phyloP scores from a whole-genome alignment of 2,888 invertebrate genomes.

The Petrolisthes cinctipes region DNA sequence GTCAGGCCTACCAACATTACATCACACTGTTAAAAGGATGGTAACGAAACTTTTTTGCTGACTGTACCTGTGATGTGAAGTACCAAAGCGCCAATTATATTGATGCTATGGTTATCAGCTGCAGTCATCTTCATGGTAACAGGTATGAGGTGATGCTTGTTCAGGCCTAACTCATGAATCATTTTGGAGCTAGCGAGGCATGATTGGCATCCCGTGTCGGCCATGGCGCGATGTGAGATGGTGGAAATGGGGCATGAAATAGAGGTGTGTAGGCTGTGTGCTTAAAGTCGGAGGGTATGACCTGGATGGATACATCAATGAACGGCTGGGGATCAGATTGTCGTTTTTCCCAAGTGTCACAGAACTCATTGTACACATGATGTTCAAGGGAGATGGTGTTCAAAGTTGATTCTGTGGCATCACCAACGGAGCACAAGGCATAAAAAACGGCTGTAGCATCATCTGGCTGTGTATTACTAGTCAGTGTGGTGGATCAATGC shows the following conservation, averaged over 20 bases:
- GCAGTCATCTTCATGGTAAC: not conserved
- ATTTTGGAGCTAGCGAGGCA: constrained; percentile 20
- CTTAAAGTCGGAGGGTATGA: not conserved
- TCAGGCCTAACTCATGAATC: not conserved
- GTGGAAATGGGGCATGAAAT: not conserved
- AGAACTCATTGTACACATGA: too few species aligned
- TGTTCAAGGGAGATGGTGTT: too few species aligned
- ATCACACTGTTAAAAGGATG: too few species aligned
- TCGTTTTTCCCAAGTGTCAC: too few species aligned
- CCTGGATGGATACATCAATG: not conserved
- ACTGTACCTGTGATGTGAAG: constrained; percentile 26
- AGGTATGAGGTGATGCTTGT: too few species aligned
- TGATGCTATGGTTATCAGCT: constrained; percentile 13
- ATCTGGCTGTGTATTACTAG: not conserved
- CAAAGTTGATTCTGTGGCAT: too few species aligned
- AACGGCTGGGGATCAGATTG: not conserved
- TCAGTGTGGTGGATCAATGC: not conserved
- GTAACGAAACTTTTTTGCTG: too few species aligned
- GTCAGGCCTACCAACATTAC: too few species aligned
- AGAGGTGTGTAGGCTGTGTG: not conserved
- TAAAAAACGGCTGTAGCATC: constrained; percentile 14
- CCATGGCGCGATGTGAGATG: constrained; percentile 17
- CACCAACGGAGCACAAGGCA: too few species aligned
- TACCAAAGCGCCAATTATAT: not conserved
- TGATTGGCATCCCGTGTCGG: constrained; percentile 36